phyloP scores from a whole-genome alignment of 2,888 invertebrate species.

The Lamellibrachia satsuma region DNA sequence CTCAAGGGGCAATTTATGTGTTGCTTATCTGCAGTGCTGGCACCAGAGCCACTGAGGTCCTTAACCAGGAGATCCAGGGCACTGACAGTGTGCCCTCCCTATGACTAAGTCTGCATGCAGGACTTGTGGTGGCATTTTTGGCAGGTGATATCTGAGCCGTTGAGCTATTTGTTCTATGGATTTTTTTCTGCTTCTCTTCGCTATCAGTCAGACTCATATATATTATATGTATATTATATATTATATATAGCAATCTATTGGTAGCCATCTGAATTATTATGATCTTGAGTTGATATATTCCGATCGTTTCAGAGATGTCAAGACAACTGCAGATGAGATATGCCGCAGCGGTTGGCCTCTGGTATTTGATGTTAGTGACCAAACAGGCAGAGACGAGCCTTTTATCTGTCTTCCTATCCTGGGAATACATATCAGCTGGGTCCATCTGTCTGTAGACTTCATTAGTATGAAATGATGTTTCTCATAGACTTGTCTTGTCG shows the following conservation, averaged over 20 bases:
- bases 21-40: background rate
- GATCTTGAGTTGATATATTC: background rate
- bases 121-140: background rate
- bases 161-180: background rate
- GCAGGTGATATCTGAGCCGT: conserved; percentile 1
- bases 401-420: background rate
- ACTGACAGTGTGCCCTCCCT: background rate
- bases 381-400: background rate
- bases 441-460: background rate
- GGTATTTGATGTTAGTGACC: background rate
- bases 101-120: background rate
- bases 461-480: background rate
- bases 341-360: background rate
- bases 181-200: background rate
- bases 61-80: background rate
- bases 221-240: background rate
- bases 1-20: background rate
- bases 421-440: background rate
- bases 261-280: background rate
- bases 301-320: background rate
- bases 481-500: too few relatives aligned
- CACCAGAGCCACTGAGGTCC: background rate
- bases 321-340: background rate
- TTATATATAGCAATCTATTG: background rate
- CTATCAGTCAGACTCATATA: too few relatives aligned